These are phyloP conservation scores for Drosophila helvetica DNA, from an alignment of 2,888 invertebrate species.

Conservation along the genomic window DNA sequence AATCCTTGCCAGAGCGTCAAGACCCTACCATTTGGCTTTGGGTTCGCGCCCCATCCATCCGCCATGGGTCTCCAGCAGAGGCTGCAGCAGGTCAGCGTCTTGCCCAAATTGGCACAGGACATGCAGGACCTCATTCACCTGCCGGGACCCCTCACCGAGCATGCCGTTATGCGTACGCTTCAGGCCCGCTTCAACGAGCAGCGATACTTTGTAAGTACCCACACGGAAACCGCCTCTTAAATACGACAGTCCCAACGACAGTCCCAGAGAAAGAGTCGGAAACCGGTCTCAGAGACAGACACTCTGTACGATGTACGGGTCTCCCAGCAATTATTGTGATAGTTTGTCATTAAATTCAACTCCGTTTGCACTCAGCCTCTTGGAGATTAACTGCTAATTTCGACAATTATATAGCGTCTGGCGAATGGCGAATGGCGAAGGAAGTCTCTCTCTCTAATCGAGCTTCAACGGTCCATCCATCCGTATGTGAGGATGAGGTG, in stretches of 20 bases:
- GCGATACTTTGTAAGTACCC: conserved; percentile 92
- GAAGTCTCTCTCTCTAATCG: conserved; percentile 21
- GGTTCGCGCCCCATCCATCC: conserved; percentile 13
- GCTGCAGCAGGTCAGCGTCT: conserved; percentile 40
- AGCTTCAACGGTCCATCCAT: background rate
- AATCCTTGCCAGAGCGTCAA: conserved; percentile 82
- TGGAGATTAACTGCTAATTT: conserved; percentile 68
- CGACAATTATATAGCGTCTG: conserved; percentile 54
- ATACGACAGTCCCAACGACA: conserved; percentile 2
- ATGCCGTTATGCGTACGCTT: conserved; percentile 95
- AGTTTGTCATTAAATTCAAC: conserved; percentile 57
- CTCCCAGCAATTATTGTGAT: conserved; percentile 58
- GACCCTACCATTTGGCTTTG: conserved; percentile 78
- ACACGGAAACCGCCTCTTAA: conserved; percentile 36
- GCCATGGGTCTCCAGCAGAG: conserved; percentile 25
- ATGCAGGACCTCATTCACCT: conserved; percentile 96
- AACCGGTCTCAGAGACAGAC: conserved; percentile 40
- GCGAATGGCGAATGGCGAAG: conserved; percentile 21
- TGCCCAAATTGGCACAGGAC: conserved; percentile 82
- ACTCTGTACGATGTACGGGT: background rate
- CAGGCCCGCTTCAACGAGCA: conserved; percentile 94
- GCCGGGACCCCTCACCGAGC: conserved; percentile 96
- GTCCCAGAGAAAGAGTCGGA: background rate
- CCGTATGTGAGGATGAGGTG: background rate
- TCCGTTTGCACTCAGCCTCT: conserved; percentile 53